Evolutionary conservation across 2,888 invertebrate genomes (phyloP).

Genomic region (Patella pellucida): DNA sequence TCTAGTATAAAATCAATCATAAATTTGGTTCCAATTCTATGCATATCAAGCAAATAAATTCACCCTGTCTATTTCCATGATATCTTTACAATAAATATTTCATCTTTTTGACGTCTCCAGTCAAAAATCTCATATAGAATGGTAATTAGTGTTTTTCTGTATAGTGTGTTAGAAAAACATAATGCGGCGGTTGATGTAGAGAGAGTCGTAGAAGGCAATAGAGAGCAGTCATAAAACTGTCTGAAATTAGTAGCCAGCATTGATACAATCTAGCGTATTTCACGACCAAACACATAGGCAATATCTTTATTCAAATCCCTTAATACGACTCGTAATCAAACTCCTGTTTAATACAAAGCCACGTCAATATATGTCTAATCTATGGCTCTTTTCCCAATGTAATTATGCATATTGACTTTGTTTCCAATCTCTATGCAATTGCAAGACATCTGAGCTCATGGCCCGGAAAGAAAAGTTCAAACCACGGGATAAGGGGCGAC

Average conservation of each 20-base stretch:
- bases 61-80: too few relatives aligned
- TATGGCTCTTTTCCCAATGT: slow-evolving; percentile 9
- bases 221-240: too few relatives aligned
- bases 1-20: too few relatives aligned
- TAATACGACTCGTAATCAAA: slow-evolving; percentile 8
- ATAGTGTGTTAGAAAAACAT: too few relatives aligned
- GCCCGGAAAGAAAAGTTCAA: slow-evolving; percentile 9
- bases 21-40: too few relatives aligned
- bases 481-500: not conserved
- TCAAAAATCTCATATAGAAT: too few relatives aligned
- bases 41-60: too few relatives aligned
- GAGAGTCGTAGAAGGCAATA: too few relatives aligned
- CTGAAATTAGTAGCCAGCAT: not conserved
- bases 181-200: too few relatives aligned
- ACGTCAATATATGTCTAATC: slow-evolving; percentile 4
- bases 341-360: slow-evolving; percentile 4
- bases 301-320: slow-evolving; percentile 5
- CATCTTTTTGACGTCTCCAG: too few relatives aligned
- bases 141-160: too few relatives aligned
- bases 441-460: not conserved
- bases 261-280: not conserved
- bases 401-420: slow-evolving; percentile 9
- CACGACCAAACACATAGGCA: not conserved
- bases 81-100: too few relatives aligned
- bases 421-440: slow-evolving; percentile 8